Evolutionary conservation across 2,113 vertebrate genomes (phyloP), one percentile per base, ranked within the genome.

Genomic region (Mus musculus): DNA sequence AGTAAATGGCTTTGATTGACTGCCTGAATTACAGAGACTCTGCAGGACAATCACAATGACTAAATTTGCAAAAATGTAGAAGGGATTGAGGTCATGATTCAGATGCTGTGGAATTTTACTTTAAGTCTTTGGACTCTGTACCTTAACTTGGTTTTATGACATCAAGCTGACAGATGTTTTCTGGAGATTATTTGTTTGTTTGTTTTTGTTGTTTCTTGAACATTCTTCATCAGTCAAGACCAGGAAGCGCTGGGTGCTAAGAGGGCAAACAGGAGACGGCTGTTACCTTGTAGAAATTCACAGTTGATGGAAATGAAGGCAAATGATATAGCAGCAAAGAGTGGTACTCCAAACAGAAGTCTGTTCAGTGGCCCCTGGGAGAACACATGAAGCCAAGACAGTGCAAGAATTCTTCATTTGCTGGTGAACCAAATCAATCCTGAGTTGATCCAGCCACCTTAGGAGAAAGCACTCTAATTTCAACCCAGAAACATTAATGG

Each of bases 1-100:
- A 69, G 85, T 96, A 95, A 97, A 81, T 85, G 90, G 67, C 71
- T 94, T 96, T 96, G 96, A 96, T 71, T 39, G 80, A 93, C 76
- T 88, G 75, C 80, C 78, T 93, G n/a, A 49, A 96, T 93, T 97
- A 95, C 46, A 89, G 22, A 56, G 73, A 86, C 61, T 81, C 36
- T 67, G 11, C 33, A 54, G 16, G 28, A 73, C 80, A 73, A 56
- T 94, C 67, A 91, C 77, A 93, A 61, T 77, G 77, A 86, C 82
- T 75, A 46, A 46, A 91, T 95, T 84, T 92, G 69, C 59, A 91
- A 92, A 92, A 97, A 95, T 71, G 54, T 36, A 69, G 33, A 82
- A 26, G 10, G 46, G 30, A 36, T 91, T 72, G 56, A 14, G n/a
- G 36, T 33, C 71, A 46, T 75, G 69, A 36, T 88, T 86, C n/a